A percentile compares a stretch with the other conserved stretches of the same genome.
phyloP scores from a whole-genome alignment of 2,113 vertebrate genomes.

The Onychostruthus taczanowskii region DNA sequence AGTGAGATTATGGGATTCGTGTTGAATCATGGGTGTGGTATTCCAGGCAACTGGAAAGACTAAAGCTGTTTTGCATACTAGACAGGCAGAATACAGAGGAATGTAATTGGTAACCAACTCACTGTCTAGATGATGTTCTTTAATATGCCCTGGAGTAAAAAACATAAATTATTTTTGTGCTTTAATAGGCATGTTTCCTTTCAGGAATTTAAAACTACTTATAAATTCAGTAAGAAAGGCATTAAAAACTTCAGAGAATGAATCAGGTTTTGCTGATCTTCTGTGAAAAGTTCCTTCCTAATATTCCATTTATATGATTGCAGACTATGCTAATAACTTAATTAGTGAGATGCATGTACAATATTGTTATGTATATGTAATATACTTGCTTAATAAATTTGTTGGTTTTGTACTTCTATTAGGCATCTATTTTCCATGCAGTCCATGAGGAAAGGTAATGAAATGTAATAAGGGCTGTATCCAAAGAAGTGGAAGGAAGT shows the following conservation, averaged over 20 bases:
- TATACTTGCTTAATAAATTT: background rate
- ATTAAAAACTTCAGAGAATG: background rate
- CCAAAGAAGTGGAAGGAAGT: conserved; percentile 42
- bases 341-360: background rate
- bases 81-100: background rate
- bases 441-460: conserved; percentile 31
- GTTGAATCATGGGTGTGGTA: background rate
- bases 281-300: background rate
- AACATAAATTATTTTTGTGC: background rate
- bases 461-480: conserved; percentile 22
- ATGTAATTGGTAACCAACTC: background rate
- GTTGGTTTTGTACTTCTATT: conserved; percentile 1
- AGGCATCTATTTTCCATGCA: background rate
- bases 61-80: background rate
- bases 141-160: background rate
- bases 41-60: background rate
- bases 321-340: background rate
- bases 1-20: background rate
- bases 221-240: background rate
- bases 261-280: background rate
- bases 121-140: background rate
- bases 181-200: background rate
- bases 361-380: background rate
- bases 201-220: background rate
- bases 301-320: background rate